Base-by-base conservation (phyloP, 2,113 vertebrate species). In the Lampris incognitus region DNA sequence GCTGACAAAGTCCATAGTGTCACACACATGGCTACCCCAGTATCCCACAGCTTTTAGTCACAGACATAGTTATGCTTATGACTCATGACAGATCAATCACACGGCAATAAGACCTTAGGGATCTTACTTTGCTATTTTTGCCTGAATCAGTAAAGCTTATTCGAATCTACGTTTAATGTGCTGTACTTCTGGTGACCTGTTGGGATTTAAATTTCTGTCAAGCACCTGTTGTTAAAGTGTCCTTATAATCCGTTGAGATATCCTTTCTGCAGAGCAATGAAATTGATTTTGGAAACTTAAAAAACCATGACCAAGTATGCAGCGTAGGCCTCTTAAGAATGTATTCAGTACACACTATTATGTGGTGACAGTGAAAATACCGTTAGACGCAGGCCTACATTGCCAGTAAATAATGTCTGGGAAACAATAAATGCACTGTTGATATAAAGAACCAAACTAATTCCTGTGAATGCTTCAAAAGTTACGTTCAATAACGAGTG, bases 241-340 rank as follows among this genome's bases (percentile, higher is more conserved):
- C 55, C 5, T n/a, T 64, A 73, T 79, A 85, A 87, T 87, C 75
- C 72, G 46, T 1, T 57, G 42, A 79, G 77, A 79, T 78, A 85
- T 84, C 87, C 66, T 76, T 46, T 68, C 67, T 60, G 51, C 76
- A 85, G 58, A 85, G 78, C 80, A 87, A 70, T 71, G 78, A 56
- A 73, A 92, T 92, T 83, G 66, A 82, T 90, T 92, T 91, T 46
- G 11, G 40, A 51, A 41, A 78, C 68, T 69, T 84, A 81, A 78
- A 86, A 80, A 85, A 69, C 77, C 88, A 87, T 89, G 90, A 91
- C 88, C 82, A 83, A 87, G 68, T 83, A 85, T 88, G 89, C 72
- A 49, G 82, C 88, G 54, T 66, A 57, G 2, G 46, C 73, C 69
- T 80, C 48, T 8, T 46, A 83, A 77, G 84, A 89, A 91, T 86